Conservation (phyloP, 2,888 invertebrate genomes). For the Meliscaeva auricollis region DNA sequence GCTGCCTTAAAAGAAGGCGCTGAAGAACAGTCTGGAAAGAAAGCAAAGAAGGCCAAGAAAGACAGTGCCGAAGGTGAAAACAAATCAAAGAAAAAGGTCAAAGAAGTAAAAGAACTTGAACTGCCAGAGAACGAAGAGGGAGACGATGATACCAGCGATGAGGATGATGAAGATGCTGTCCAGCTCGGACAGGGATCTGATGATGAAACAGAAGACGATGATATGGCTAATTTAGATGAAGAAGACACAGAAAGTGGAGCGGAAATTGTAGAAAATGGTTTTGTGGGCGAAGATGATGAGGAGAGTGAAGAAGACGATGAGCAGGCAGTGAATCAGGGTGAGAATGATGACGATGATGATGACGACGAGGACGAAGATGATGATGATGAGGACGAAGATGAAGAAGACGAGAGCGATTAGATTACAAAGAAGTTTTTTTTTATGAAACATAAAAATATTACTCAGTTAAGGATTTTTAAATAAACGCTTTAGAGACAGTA, state of each 20-base stretch:
- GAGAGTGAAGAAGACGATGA: conserved; percentile 61
- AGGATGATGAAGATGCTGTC: conserved; percentile 30
- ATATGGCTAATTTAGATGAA: conserved; percentile 47
- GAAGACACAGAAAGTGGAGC: conserved; percentile 48
- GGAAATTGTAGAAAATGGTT: conserved; percentile 63
- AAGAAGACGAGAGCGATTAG: conserved; percentile 72
- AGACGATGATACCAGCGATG: conserved; percentile 37
- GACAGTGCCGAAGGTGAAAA: background rate
- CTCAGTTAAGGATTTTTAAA: background rate
- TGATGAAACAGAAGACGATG: conserved; percentile 68
- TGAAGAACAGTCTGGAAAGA: conserved; percentile 77
- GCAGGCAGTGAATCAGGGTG: conserved; percentile 46
- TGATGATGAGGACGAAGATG: conserved; percentile 73
- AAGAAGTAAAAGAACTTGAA: conserved; percentile 44
- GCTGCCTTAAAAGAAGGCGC: conserved; percentile 77
- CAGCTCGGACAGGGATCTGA: conserved; percentile 35
- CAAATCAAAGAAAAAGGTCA: conserved; percentile 20
- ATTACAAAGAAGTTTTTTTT: background rate
- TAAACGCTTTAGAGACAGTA: background rate
- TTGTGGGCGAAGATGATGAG: conserved; percentile 48
- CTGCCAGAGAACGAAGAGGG: conserved; percentile 49
- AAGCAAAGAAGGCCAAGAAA: conserved; percentile 66
- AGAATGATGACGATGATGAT: conserved; percentile 72
- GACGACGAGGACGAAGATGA: conserved; percentile 76
- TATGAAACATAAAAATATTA: background rate